These are phyloP conservation scores for Tyrannus savana DNA, from an alignment of 2,113 vertebrate species.

Conservation along the genomic window DNA sequence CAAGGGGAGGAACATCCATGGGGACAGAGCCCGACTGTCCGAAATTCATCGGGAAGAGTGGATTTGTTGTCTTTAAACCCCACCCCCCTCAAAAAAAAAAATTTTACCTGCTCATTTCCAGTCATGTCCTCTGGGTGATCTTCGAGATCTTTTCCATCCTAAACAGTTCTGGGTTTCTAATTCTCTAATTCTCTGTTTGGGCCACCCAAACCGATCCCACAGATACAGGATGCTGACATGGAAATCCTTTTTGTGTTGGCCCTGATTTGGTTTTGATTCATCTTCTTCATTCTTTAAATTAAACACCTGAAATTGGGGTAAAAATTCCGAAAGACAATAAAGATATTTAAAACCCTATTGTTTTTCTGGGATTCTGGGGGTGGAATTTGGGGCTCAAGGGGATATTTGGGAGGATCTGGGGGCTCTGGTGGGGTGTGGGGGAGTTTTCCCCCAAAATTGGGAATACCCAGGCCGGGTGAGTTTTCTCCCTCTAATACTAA, in stretches of 20 bases:
- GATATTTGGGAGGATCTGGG: too few relatives aligned
- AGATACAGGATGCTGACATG: background rate
- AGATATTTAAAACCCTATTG: background rate
- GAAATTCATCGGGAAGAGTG: background rate
- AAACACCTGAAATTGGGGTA: background rate
- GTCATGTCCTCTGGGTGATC: too few relatives aligned
- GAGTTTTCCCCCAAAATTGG: too few relatives aligned
- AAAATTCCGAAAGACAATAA: background rate
- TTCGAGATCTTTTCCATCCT: too few relatives aligned
- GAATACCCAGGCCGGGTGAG: too few relatives aligned
- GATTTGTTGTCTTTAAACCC: background rate
- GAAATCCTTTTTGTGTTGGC: background rate
- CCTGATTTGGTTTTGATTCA: background rate
- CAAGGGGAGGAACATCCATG: background rate
- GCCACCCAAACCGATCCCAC: background rate
- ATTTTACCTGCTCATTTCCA: too few relatives aligned
- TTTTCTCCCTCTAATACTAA: too few relatives aligned
- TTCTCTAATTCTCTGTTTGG: too few relatives aligned
- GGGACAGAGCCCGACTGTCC: background rate
- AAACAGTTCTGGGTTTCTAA: too few relatives aligned
- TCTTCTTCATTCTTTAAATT: background rate
- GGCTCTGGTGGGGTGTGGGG: too few relatives aligned
- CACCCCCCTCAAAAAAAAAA: background rate
- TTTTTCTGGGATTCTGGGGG: background rate
- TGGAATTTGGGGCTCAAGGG: too few relatives aligned